These are phyloP conservation scores for Manduca sexta DNA, from an alignment of 1,140 invertebrate genomes.

Conservation along the genomic window DNA sequence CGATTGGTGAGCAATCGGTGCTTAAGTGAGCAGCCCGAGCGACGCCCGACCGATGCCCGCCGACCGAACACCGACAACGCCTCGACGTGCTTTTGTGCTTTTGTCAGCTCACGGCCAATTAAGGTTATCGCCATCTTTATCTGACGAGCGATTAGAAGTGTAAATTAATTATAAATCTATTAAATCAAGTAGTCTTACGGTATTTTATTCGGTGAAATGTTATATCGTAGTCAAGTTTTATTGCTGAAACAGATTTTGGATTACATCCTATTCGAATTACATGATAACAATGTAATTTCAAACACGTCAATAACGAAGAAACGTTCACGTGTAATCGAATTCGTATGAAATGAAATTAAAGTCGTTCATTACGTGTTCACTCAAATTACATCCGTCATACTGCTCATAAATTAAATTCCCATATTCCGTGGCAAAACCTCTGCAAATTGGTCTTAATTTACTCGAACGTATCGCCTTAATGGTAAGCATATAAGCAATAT, in stretches of 20 bases:
- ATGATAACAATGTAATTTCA: slow-evolving; percentile 1
- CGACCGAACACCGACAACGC: too few species aligned
- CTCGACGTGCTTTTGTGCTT: too few species aligned
- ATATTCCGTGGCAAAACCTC: slow-evolving; percentile 58
- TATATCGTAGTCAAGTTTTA: too few species aligned
- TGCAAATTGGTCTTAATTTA: slow-evolving; percentile 69
- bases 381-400: slow-evolving; percentile 59
- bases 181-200: too few species aligned
- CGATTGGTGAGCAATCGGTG: slow-evolving; percentile 17
- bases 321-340: slow-evolving; percentile 17
- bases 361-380: slow-evolving; percentile 58
- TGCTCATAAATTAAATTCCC: slow-evolving; percentile 63
- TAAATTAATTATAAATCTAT: too few species aligned
- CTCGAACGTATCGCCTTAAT: slow-evolving; percentile 62
- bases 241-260: too few species aligned
- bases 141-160: too few species aligned
- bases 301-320: not conserved
- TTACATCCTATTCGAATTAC: too few species aligned
- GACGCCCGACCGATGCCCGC: too few species aligned
- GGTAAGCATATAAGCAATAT: slow-evolving; percentile 63
- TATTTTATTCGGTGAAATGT: too few species aligned
- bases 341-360: slow-evolving; percentile 53
- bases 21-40: slow-evolving; percentile 3
- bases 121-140: too few species aligned
- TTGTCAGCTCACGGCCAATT: too few species aligned